phyloP scores from a whole-genome alignment of 64 coral and sea anemone species.

The Montipora foliosa region DNA sequence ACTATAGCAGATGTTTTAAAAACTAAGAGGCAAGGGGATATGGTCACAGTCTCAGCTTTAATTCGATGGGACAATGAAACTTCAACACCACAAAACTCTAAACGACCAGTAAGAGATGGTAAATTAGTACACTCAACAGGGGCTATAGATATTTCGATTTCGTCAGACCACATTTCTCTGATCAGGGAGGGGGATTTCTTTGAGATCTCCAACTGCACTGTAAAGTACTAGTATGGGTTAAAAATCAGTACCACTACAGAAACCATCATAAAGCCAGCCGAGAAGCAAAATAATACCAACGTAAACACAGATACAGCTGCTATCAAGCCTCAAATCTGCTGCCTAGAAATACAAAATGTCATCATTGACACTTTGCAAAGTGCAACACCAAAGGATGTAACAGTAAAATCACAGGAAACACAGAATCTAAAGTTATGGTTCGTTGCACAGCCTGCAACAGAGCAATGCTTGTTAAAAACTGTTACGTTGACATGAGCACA shows the following conservation, averaged over 20 bases:
- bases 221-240: slow-evolving; percentile 38
- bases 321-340: slow-evolving; percentile 36
- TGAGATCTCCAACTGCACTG: slow-evolving; percentile 50
- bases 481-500: slow-evolving; percentile 49
- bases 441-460: slow-evolving; percentile 58
- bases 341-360: slow-evolving; percentile 63
- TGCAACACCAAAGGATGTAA: slow-evolving; percentile 47
- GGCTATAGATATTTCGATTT: slow-evolving; percentile 50
- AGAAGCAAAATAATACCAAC: slow-evolving; percentile 49
- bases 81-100: slow-evolving; percentile 32
- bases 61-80: slow-evolving; percentile 26
- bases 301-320: slow-evolving; percentile 17
- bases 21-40: slow-evolving; percentile 36
- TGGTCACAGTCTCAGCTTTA: slow-evolving; percentile 35
- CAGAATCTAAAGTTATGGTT: slow-evolving; percentile 28
- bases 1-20: slow-evolving; percentile 43
- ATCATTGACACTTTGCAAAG: slow-evolving; percentile 49
- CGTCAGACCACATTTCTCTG: slow-evolving; percentile 31
- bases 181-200: slow-evolving; percentile 54
- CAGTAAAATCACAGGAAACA: slow-evolving; percentile 42
- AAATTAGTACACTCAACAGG: slow-evolving; percentile 53
- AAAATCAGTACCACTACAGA: slow-evolving; percentile 21
- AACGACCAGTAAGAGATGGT: slow-evolving; percentile 36
- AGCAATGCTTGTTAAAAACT: slow-evolving; percentile 52
- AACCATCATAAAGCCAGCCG: slow-evolving; percentile 14